Evolutionary conservation across 2,113 vertebrate genomes (phyloP), one percentile per base, ranked within the genome.

Genomic region (Dinomys branickii): DNA sequence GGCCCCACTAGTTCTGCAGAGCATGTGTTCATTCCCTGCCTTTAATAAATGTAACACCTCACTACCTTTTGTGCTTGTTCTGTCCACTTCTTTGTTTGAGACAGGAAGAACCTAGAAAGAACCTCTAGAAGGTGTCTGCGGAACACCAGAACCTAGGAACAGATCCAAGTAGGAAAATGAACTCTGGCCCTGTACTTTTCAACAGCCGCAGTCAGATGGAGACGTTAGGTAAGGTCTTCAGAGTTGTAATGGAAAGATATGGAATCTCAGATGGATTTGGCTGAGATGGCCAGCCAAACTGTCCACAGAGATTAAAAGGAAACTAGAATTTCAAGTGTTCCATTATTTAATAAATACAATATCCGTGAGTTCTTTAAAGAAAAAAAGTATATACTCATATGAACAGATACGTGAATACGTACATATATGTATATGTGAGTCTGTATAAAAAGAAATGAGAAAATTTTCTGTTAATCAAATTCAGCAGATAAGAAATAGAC

Each of bases 311-410:
- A 24, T 61, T 91, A 85, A 91, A 94, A 93, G 44, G 59, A 77
- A 50, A 30, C 47, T 91, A 88, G 75, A 93, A 19, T 83, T 90
- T 71, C 11, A 78, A 94, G 16, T 7, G 81, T 44, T 91, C 65
- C 86, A 26, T 63, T 92, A 78, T 28, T 92, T 50, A 94, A 89
- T 47, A 92, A 92, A 86, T 56, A 75, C 33, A 94, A 50, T 4
- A 84, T 67, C 16, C 12, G 89, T 28, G 10, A 92, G 41, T 12
- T 90, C 16, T 81, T 30, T 47, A 41, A 65, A 63, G 59, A n/a
- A 73, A 58, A 88, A 1, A 58, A 4, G 16, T 24, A 28, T 9
- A 77, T 16, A 59, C 3, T 58, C 8, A 58, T 17, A 58, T 61
- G 61, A 30, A 67, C 22, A 65, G 17, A 61, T 19, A 91, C 52